phyloP scores from a whole-genome alignment of 2,113 vertebrate genomes.

The Oreochromis niloticus region DNA sequence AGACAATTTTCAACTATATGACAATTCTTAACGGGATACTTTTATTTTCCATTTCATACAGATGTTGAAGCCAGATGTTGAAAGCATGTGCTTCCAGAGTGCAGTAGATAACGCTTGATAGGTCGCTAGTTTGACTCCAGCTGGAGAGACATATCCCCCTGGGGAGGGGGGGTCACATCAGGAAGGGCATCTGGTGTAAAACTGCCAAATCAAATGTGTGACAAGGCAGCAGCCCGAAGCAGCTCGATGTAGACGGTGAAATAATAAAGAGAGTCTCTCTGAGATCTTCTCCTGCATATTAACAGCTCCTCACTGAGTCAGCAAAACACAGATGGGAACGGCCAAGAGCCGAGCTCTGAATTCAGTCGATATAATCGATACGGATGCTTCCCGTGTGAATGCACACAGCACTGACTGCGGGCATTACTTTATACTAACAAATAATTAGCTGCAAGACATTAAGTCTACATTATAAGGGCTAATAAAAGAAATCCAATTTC shows the following conservation, averaged over 20 bases:
- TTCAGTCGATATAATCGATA: neutral
- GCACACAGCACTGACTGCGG: neutral
- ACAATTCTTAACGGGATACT: rapidly evolving
- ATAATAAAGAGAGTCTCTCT: neutral
- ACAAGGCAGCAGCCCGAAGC: neutral
- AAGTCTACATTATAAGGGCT: neutral
- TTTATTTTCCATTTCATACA: neutral
- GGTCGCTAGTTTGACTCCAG: neutral
- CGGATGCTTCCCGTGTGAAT: rapidly evolving
- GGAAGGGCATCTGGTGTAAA: neutral
- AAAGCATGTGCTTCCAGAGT: rapidly evolving
- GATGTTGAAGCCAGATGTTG: neutral
- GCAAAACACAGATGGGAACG: neutral
- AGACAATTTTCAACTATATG: neutral
- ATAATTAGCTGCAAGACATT: neutral
- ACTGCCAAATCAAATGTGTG: neutral
- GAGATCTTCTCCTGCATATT: neutral
- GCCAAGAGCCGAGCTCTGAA: neutral
- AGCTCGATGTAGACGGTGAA: neutral
- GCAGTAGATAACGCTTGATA: neutral
- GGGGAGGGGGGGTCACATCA: neutral
- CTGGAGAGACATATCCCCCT: neutral
- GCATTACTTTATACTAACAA: neutral
- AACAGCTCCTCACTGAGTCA: neutral
- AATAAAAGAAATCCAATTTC: neutral